phyloP scores from a whole-genome alignment of 2,113 vertebrate species.

The Pitta sordida region DNA sequence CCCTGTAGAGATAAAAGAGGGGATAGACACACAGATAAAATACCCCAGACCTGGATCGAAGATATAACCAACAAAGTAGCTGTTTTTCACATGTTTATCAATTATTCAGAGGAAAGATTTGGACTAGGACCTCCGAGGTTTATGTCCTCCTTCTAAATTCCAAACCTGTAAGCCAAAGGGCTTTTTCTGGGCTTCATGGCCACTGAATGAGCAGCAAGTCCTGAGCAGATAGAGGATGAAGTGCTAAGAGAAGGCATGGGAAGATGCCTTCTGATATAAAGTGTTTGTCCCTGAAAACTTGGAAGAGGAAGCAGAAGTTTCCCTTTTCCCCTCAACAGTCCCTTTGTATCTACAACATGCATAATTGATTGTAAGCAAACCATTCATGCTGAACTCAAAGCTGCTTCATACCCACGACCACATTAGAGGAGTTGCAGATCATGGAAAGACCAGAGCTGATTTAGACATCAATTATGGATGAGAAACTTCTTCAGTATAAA shows the following conservation, averaged over 20 bases:
- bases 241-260: background rate
- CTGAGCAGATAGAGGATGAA: background rate
- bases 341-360: background rate
- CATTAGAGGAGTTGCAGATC: background rate
- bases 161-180: background rate
- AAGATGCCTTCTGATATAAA: background rate
- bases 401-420: background rate
- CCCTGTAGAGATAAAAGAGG: background rate
- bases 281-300: background rate
- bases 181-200: background rate
- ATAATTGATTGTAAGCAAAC: background rate
- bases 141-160: background rate
- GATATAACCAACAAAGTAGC: background rate
- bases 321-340: background rate
- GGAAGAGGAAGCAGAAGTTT: background rate
- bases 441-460: background rate
- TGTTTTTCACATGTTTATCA: background rate
- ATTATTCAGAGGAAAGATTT: background rate
- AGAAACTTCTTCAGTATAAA: slow-evolving; percentile 9
- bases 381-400: background rate
- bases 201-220: background rate
- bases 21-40: background rate
- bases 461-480: slow-evolving; percentile 36
- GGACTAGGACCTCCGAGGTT: background rate
- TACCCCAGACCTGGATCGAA: fast-evolving